A percentile compares a stretch with the other conserved stretches of the same genome.
Evolutionary conservation across 2,888 invertebrate genomes (phyloP).

Genomic region (Amaurobius ferox): DNA sequence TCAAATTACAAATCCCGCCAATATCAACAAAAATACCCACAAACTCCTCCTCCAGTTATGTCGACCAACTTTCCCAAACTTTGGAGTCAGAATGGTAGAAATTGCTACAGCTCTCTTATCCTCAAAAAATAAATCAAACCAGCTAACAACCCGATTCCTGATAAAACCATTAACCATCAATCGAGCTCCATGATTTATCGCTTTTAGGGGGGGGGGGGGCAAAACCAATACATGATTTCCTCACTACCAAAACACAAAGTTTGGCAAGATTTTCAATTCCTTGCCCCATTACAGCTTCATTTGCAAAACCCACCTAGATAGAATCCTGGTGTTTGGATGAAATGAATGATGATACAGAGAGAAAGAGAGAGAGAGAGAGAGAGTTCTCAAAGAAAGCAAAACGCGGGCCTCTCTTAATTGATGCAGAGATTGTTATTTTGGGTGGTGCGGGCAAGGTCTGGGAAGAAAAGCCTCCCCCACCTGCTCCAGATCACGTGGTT

Average conservation of each 20-base stretch:
- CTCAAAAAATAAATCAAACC: constrained; percentile 22
- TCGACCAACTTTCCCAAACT: not conserved
- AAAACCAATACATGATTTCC: constrained; percentile 40
- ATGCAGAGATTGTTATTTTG: constrained; percentile 69
- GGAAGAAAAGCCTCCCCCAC: constrained; percentile 60
- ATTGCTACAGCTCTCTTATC: not conserved
- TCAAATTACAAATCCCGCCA: no score
- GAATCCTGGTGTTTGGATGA: constrained; percentile 26
- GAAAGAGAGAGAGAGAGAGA: not conserved
- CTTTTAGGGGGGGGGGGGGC: constrained; percentile 11
- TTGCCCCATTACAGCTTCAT: constrained; percentile 54
- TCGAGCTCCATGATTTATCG: constrained; percentile 51
- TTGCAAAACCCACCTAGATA: constrained; percentile 26
- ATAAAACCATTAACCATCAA: constrained; percentile 28
- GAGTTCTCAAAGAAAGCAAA: constrained; percentile 43
- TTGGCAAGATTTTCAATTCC: constrained; percentile 24
- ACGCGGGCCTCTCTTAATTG: constrained; percentile 40
- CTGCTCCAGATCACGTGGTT: constrained; percentile 53
- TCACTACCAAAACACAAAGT: not conserved
- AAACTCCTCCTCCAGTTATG: no score
- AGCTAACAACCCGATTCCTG: constrained; percentile 1
- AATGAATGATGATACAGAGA: constrained; percentile 65
- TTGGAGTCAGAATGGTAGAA: not conserved
- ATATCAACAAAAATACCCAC: no score
- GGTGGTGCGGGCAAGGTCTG: constrained; percentile 45